Base-by-base conservation (phyloP, 2,113 vertebrate species). In the Pterocles orientalis region DNA sequence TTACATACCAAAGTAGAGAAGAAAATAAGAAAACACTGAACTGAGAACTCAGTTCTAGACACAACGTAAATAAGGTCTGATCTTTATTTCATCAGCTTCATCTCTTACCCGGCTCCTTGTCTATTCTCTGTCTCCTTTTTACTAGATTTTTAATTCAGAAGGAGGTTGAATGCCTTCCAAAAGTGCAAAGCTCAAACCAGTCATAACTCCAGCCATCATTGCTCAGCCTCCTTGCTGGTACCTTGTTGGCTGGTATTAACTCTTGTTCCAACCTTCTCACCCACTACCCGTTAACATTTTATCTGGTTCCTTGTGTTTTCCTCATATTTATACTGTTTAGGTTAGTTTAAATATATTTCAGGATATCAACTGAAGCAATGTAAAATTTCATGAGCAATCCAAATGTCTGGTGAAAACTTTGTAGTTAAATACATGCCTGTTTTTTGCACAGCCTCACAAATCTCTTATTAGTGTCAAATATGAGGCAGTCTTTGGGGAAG, bases 11-110 rank as follows among this genome's bases (percentile, higher is more conserved):
- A 79, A 91, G 18, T 25, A 87, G 64, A 82, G 12, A 33, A 68
- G 56, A 75, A 94, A 84, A 78, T 60, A 64, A 84, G 61, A 91
- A 91, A 92, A 85, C n/a, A 29, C 9, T 51, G 66, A 94, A 87
- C 53, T 82, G 75, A 91, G 53, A 88, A 65, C 39, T 80, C 57
- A 61, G 31, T 81, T 79, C 69, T 87, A 92, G 73, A 88, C 86
- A 72, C 31, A 95, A 53, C 0, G 0, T 50, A 92, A 82, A 85
- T 68, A 87, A 92, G 34, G 21, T 77, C 65, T 87, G 70, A 91
- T 85, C 45, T 76, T 82, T 72, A 61, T 69, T 91, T 91, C 68
- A 72, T 57, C 78, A 68, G 4, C 28, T 91, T 84, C 2, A 3
- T 58, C 19, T 86, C 36, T 48, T 50, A 58, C 9, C 8, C 28